Evolutionary conservation across 2,797 vertebrate species (phyloP), one percentile per base, ranked within the genome.

Genomic region (Miichthys miiuy): DNA sequence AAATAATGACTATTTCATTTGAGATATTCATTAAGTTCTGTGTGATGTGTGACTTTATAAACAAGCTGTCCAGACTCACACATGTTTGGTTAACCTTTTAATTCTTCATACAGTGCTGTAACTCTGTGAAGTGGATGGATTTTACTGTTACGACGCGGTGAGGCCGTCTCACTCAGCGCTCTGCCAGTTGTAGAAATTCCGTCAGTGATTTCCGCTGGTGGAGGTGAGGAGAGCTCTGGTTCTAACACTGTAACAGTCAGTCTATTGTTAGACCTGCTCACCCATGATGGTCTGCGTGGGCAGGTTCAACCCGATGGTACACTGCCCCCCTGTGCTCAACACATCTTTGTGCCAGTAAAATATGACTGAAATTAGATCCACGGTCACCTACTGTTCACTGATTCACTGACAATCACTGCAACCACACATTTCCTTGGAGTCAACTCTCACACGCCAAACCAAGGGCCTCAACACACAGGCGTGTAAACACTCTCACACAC

Each of bases 271-370:
- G 88, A 73, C 46, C 66, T 62, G 72, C 81, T 84, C 75, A 76
- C 83, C 80, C 80, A 78, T 77, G 79, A 84, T 68, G 79, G 64
- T 46, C 66, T 73, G 82, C 20, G 75, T 60, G 71, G 69, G 66
- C 75, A 65, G 62, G 68, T 76, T 71, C 75, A 88, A 4, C 55
- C 75, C 86, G 80, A 88, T 85, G 55, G 84, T 89, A 87, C 90
- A 93, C 92, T 92, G 91, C 93, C 93, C 87, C 87, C 92, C 60
- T 92, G 91, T 88, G 93, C 89, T 92, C 88, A 88, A 80, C 67
- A 67, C 16, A 10, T 86, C 87, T 65, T 52, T 17, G 42, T 74
- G 86, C 77, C 81, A 69, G 77, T 64, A 62, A 84, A 81, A 83
- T 30, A 68, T 57, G 30, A 50, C 60, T 65, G 75, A 87, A 88